A percentile compares a stretch with the other conserved stretches of the same genome.
These are phyloP conservation scores for Rhea pennata DNA, from an alignment of 2,113 vertebrate species.

Conservation along the genomic window DNA sequence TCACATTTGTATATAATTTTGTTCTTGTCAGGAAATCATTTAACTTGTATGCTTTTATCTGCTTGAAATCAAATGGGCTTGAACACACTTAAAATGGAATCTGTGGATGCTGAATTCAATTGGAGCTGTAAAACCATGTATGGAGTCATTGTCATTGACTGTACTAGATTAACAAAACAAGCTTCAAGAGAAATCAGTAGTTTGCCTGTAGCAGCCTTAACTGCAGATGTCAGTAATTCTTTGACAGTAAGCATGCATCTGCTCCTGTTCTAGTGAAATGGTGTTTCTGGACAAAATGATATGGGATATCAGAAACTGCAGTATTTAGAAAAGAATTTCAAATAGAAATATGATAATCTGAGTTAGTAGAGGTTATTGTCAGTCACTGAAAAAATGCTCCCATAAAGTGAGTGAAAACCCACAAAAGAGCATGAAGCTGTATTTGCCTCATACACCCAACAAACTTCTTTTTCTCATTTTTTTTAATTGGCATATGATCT, in stretches of 20 bases:
- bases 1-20: not conserved
- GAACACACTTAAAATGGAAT: not conserved
- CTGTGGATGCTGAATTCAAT: not conserved
- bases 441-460: rapidly evolving
- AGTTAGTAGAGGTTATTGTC: not conserved
- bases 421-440: not conserved
- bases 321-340: rapidly evolving
- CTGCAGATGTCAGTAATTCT: rapidly evolving
- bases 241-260: rapidly evolving
- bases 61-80: not conserved
- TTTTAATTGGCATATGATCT: not conserved
- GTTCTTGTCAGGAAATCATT: not conserved
- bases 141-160: rapidly evolving
- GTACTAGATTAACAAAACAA: not conserved
- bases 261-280: no score
- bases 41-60: not conserved
- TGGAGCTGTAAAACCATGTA: not conserved
- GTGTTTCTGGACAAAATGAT: rapidly evolving
- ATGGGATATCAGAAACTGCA: rapidly evolving
- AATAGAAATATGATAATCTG: rapidly evolving
- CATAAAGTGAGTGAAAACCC: not conserved
- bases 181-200: rapidly evolving
- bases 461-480: not conserved
- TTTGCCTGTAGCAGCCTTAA: rapidly evolving
- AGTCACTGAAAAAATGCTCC: not conserved